phyloP scores from a whole-genome alignment of 2,888 invertebrate species.

The Anodontia alba region DNA sequence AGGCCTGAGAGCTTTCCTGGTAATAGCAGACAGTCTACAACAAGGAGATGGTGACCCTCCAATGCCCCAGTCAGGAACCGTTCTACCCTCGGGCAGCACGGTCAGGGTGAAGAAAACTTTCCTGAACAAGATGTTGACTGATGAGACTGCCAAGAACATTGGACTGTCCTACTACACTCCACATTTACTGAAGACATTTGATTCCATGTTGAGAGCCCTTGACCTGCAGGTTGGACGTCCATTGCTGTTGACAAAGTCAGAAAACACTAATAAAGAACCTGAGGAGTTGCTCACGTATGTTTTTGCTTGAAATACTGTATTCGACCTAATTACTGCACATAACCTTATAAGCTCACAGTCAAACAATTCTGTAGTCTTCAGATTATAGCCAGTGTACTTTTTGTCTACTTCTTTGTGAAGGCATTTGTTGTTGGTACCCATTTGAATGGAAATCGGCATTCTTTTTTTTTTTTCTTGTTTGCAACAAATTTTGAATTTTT shows the following conservation, averaged over 20 bases:
- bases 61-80: constrained; percentile 98
- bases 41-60: constrained; percentile 99
- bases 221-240: constrained; percentile 99
- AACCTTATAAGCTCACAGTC: no score
- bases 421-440: no score
- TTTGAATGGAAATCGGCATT: no score
- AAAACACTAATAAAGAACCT: constrained; percentile 94
- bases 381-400: no score
- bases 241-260: constrained; percentile 97
- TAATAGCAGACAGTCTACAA: constrained; percentile 98
- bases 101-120: constrained; percentile 97
- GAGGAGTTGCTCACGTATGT: constrained; percentile 85
- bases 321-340: no score
- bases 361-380: no score
- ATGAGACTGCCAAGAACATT: constrained; percentile 97
- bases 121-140: constrained; percentile 93
- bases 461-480: no score
- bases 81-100: constrained; percentile 97
- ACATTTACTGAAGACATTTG: constrained; percentile 97
- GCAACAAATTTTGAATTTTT: no score
- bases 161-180: constrained; percentile 99
- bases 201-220: constrained; percentile 96
- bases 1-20: constrained; percentile 97
- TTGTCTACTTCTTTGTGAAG: no score
- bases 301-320: not conserved